Conservation (phyloP, 2,888 invertebrate genomes). For the Caenorhabditis zanzibari region DNA sequence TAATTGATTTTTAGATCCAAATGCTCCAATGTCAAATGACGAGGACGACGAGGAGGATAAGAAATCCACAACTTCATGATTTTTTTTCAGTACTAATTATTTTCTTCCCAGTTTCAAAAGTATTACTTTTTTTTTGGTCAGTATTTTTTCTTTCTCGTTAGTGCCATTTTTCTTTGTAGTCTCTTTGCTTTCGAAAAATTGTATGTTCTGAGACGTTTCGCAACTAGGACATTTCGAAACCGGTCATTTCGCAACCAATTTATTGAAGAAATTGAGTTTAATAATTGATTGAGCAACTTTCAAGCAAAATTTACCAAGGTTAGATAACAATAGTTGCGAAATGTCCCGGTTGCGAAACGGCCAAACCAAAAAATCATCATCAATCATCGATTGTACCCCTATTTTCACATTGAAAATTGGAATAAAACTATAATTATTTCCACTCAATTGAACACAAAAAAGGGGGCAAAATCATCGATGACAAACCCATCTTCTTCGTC, state of each 20-base stretch:
- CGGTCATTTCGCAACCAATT: no score
- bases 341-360: background rate
- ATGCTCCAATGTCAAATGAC: conserved; percentile 51
- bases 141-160: conserved; percentile 2
- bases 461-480: background rate
- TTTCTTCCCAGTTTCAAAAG: background rate
- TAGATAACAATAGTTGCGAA: no score
- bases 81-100: background rate
- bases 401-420: conserved; percentile 46
- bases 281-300: no score
- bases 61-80: conserved; percentile 19
- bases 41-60: conserved; percentile 62
- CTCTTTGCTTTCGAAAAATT: background rate
- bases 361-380: background rate
- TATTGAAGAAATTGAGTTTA: no score
- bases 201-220: background rate
- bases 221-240: background rate
- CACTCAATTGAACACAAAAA: conserved; percentile 32
- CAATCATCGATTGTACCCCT: background rate
- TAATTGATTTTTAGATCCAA: conserved; percentile 19
- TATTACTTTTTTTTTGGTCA: conserved; percentile 6
- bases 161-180: conserved; percentile 1
- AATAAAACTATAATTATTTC: conserved; percentile 30
- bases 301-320: no score
- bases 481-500: background rate